Conservation (phyloP, 2,888 invertebrate genomes). For the Scaptomyza parva region DNA sequence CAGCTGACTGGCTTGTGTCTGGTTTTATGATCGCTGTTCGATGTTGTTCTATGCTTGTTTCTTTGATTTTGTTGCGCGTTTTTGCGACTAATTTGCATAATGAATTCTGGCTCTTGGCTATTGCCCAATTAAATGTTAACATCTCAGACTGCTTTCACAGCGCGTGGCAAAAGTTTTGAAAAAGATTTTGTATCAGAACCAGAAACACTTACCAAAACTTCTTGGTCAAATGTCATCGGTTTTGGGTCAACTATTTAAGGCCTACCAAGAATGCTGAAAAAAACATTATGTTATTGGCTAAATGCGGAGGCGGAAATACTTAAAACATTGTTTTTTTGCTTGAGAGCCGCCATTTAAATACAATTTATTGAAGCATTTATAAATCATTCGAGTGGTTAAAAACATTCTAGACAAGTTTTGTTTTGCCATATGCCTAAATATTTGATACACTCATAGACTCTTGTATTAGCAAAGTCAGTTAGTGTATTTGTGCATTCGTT, state of each 20-base stretch:
- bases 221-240: neutral
- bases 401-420: slow-evolving; percentile 44
- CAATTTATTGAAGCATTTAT: slow-evolving; percentile 70
- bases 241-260: neutral
- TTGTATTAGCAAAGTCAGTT: neutral
- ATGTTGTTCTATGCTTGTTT: slow-evolving; percentile 26
- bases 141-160: slow-evolving; percentile 59
- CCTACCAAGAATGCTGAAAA: slow-evolving; percentile 33
- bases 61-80: neutral
- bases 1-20: slow-evolving; percentile 16
- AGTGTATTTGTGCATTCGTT: slow-evolving; percentile 11
- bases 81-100: slow-evolving; percentile 68
- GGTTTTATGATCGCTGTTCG: neutral
- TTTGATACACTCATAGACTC: slow-evolving; percentile 16
- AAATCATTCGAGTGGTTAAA: slow-evolving; percentile 60
- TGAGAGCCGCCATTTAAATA: slow-evolving; percentile 51
- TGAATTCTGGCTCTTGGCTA: slow-evolving; percentile 54
- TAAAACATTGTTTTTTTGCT: slow-evolving; percentile 48
- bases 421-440: slow-evolving; percentile 32
- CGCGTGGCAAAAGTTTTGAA: slow-evolving; percentile 53
- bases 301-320: slow-evolving; percentile 73
- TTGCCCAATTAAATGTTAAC: slow-evolving; percentile 58
- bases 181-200: slow-evolving; percentile 9
- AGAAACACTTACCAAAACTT: slow-evolving; percentile 6
- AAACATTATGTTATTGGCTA: slow-evolving; percentile 35